Percentiles rank a stretch among this genome's conserved stretches.
These are phyloP conservation scores for Brachyrhaphis roseni DNA, from an alignment of 2,797 vertebrate genomes.

Conservation along the genomic window DNA sequence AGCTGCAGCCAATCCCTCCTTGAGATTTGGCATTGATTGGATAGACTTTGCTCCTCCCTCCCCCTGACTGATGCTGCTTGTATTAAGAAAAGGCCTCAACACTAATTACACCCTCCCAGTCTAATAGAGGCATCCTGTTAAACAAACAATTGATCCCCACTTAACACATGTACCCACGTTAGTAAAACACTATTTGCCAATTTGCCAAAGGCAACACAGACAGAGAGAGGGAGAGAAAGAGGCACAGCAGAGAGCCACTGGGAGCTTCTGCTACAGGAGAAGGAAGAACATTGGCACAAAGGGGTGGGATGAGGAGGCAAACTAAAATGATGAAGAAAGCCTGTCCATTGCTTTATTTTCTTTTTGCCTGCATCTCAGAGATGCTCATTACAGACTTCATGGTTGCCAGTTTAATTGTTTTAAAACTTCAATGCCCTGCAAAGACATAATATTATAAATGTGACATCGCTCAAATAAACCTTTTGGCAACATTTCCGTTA, in stretches of 20 bases:
- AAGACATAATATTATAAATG: constrained; percentile 63
- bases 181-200: constrained; percentile 90
- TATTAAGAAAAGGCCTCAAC: constrained; percentile 79
- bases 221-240: constrained; percentile 56
- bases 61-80: constrained; percentile 61
- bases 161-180: constrained; percentile 86
- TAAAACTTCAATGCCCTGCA: constrained; percentile 81
- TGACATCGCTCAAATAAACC: neutral
- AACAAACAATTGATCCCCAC: constrained; percentile 87
- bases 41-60: constrained; percentile 53
- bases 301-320: constrained; percentile 10
- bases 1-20: constrained; percentile 75
- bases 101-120: constrained; percentile 88
- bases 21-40: constrained; percentile 85
- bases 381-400: constrained; percentile 72
- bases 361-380: constrained; percentile 63
- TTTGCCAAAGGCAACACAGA: constrained; percentile 87
- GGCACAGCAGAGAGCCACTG: constrained; percentile 61
- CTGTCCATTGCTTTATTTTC: constrained; percentile 51
- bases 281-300: constrained; percentile 39
- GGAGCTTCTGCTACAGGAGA: constrained; percentile 61
- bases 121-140: constrained; percentile 86
- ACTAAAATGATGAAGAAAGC: constrained; percentile 51
- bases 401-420: constrained; percentile 82
- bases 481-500: neutral